Base-by-base conservation (phyloP, 1,140 invertebrate species). In the Brachionus angularis region DNA sequence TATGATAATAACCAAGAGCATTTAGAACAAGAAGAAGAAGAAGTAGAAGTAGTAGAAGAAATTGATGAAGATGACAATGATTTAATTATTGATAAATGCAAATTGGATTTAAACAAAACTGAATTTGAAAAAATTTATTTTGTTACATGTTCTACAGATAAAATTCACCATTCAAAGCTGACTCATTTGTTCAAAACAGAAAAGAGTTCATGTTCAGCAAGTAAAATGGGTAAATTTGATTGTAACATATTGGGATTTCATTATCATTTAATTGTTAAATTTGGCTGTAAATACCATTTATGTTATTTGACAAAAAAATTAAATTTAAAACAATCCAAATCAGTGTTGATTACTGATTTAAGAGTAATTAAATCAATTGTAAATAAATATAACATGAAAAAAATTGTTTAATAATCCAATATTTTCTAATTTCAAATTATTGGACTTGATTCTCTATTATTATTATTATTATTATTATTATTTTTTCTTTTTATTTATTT, bases 331-430 rank as follows among this genome's bases (percentile, higher is more conserved):
- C 27, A 23, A 39, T 39, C 23, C 33, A 58, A 58, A 39, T 58
- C n/a, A 58, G 53, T 39, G 25, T 58, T 58, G 53, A n/a, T 58
- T 39, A 58, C 36, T 58, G 39, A 58, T 58, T 34, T 34, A 58
- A 58, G 39, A 39, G 23, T 58, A 23, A 34, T 58, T 16, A 34
- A 58, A 23, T 58, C 23, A 39, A 23, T 58, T 18, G 39, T 58
- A 16, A 58, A 25, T 39, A 58, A 58, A 58, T 58, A 39, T 36
- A 58, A 58, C 8, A 58, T 58, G 53, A 39, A 8, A 58, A 36
- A 8, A 36, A 39, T 58, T 58, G 23, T n/a, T n/a, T n/a, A n/a
- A n/a, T n/a, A n/a, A n/a, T n/a, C n/a, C n/a, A n/a, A n/a, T n/a
- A n/a, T n/a, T n/a, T n/a, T n/a, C n/a, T n/a, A n/a, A n/a, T n/a